These are phyloP conservation scores for Peribatodes rhomboidaria DNA, from an alignment of 2,888 invertebrate species.

Conservation along the genomic window DNA sequence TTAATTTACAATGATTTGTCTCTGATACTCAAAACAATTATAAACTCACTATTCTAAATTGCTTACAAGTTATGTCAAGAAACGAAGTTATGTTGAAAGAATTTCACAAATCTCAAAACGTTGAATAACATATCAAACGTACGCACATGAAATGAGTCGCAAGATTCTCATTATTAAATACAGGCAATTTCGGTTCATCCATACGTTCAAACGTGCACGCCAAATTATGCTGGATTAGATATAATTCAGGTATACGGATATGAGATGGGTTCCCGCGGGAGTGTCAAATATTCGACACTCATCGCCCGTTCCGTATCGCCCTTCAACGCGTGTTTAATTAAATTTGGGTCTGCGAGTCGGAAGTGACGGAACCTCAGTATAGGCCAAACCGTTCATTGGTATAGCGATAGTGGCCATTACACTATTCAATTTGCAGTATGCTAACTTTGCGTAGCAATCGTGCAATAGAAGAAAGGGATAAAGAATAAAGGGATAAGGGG, in stretches of 20 bases:
- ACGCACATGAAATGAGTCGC: not conserved
- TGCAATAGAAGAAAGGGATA: too few relatives aligned
- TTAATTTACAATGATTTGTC: too few relatives aligned
- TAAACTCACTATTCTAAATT: too few relatives aligned
- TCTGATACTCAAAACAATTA: too few relatives aligned
- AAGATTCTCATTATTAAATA: not conserved
- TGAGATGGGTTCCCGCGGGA: conserved; percentile 21
- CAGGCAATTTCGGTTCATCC: not conserved
- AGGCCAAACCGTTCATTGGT: not conserved
- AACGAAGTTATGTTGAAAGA: not conserved
- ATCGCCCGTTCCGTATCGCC: conserved; percentile 37
- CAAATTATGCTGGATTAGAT: conserved; percentile 12
- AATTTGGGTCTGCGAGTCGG: conserved; percentile 44
- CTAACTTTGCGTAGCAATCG: too few relatives aligned
- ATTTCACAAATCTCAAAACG: too few relatives aligned
- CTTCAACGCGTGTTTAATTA: conserved; percentile 60
- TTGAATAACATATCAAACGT: not conserved
- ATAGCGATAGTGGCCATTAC: not conserved
- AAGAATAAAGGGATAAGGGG: not conserved
- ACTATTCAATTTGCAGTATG: too few relatives aligned
- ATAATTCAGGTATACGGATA: conserved; percentile 13
- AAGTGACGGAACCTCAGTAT: conserved; percentile 4
- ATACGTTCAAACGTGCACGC: conserved; percentile 1
- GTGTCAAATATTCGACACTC: conserved; percentile 46
- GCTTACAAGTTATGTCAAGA: not conserved